phyloP scores from a whole-genome alignment of 2,113 vertebrate species.

The Chionodraco myersi region DNA sequence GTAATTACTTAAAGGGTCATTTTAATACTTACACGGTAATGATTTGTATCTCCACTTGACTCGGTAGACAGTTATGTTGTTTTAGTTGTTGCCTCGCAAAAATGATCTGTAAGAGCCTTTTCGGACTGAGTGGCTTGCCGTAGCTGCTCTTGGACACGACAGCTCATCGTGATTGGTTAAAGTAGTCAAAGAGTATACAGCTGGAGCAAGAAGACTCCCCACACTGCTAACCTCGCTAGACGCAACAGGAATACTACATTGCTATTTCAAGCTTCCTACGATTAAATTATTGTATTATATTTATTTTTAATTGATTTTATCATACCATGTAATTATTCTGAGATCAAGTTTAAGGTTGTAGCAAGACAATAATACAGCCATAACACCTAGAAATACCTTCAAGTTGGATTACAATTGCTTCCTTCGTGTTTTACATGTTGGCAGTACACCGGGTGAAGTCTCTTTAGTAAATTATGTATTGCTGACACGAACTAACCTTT shows the following conservation, averaged over 20 bases:
- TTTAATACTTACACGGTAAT: neutral
- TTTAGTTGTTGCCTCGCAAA: neutral
- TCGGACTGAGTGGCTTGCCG: constrained; percentile 58
- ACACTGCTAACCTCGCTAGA: neutral
- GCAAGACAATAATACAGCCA: accelerated
- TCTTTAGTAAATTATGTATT: neutral
- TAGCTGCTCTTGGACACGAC: constrained; percentile 82
- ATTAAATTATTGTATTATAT: no score
- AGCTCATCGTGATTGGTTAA: constrained; percentile 80
- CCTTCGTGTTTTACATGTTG: neutral
- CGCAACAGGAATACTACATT: neutral
- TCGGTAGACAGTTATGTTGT: constrained; percentile 15
- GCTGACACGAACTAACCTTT: neutral
- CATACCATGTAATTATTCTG: neutral
- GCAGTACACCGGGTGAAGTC: no score
- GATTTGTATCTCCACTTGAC: neutral
- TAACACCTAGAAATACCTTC: neutral
- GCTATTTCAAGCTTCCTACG: neutral
- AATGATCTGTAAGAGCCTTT: neutral
- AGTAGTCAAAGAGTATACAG: constrained; percentile 3
- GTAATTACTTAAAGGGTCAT: accelerated
- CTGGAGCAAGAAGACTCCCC: neutral
- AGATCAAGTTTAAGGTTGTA: neutral
- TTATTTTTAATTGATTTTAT: neutral
- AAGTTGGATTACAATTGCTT: neutral